Conservation (phyloP, 2,113 vertebrate genomes). For the Heliornis fulica region DNA sequence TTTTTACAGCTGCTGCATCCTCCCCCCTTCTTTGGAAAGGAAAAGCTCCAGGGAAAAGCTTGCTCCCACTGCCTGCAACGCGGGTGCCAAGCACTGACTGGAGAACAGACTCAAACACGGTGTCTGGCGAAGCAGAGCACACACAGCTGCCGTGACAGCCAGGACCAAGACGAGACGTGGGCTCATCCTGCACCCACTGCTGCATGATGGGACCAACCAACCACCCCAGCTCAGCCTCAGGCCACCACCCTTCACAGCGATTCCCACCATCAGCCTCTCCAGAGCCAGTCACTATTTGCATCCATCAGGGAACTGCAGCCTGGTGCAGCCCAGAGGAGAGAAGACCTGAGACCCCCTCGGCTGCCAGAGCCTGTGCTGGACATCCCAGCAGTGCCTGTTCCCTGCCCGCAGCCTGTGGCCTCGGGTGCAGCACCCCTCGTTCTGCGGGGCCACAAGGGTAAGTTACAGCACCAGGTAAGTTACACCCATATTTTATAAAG, state of each 20-base stretch:
- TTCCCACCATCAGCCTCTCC: too few species aligned
- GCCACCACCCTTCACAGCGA: neutral
- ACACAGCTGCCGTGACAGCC: fast-evolving
- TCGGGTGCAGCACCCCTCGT: fast-evolving
- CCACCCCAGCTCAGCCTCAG: neutral
- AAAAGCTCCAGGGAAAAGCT: neutral
- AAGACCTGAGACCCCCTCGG: neutral
- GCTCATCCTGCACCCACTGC: neutral
- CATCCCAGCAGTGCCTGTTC: neutral
- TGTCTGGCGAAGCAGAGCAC: neutral
- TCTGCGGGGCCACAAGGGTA: neutral
- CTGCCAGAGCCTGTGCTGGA: fast-evolving
- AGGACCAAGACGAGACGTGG: neutral
- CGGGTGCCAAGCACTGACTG: neutral
- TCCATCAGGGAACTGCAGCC: neutral
- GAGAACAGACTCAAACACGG: neutral
- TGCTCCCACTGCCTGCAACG: neutral
- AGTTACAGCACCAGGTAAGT: neutral
- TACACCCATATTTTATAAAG: neutral
- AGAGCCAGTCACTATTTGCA: too few species aligned
- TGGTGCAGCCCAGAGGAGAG: neutral
- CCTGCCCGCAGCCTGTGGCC: neutral
- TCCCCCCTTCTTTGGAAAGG: too few species aligned
- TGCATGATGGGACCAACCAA: fast-evolving
- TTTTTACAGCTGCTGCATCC: neutral